phyloP scores from a whole-genome alignment of 2,113 vertebrate species.

The Ptyas mucosa region DNA sequence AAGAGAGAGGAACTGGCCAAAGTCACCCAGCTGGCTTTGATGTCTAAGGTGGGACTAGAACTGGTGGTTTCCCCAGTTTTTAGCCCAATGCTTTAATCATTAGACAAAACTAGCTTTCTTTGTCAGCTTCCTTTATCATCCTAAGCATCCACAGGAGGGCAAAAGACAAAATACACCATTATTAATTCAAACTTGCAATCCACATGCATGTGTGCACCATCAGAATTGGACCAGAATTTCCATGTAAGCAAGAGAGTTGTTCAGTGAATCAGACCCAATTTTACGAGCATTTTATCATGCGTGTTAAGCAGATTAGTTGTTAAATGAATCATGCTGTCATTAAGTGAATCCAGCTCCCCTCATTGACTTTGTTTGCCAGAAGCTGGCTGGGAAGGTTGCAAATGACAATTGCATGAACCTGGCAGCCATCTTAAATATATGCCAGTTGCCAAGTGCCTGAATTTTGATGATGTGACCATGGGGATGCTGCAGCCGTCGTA shows the following conservation, averaged over 20 bases:
- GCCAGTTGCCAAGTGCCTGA: background rate
- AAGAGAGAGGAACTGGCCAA: background rate
- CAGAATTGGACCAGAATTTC: background rate
- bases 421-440: background rate
- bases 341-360: background rate
- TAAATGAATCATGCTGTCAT: background rate
- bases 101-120: background rate
- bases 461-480: background rate
- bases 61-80: background rate
- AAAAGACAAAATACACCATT: background rate
- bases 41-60: background rate
- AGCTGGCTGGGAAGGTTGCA: background rate
- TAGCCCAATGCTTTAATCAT: background rate
- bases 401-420: background rate
- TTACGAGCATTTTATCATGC: background rate
- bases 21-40: background rate
- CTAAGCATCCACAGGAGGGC: background rate
- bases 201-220: background rate
- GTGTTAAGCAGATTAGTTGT: background rate
- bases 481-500: background rate
- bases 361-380: background rate
- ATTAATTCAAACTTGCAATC: background rate
- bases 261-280: background rate
- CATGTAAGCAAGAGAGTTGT: background rate
- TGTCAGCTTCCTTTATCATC: background rate